Base-by-base conservation (phyloP, 2,113 vertebrate genomes). In the Melanotaenia duboulayi region DNA sequence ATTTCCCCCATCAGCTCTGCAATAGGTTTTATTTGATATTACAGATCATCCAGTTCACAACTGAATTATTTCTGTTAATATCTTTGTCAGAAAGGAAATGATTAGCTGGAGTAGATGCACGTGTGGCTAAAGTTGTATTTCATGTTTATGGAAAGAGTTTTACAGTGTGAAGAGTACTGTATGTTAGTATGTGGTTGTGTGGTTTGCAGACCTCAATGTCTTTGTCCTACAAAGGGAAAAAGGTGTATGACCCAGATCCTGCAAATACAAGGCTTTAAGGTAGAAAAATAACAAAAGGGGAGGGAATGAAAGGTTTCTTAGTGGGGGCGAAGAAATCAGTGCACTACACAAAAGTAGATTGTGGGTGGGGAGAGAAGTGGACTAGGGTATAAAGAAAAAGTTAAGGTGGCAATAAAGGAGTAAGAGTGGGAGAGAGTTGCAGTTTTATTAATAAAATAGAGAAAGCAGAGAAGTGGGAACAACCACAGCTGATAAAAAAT, bases 271-370 rank as follows among this genome's bases (percentile, higher is more conserved):
- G 49, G 37, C 67, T 5, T 5, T 7, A 35, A 35, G 8, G 70
- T 56, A 46, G 44, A 56, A 37, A 59, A 44, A 32, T 56, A 39
- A 74, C 39, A 68, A 68, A 57, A 61, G 11, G 64, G 52, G 35
- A 35, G 42, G 25, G 28, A 71, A 65, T 71, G n/a, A 60, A 54
- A 52, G 19, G 64, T 12, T n/a, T 57, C 71, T 65, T 14, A 51
- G 68, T 74, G 46, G 69, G 49, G 64, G n/a, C 71, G 56, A 50
- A 71, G 65, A 68, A 78, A 52, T 78, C 71, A 42, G 28, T 64
- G 56, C 1, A 12, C n/a, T 69, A 22, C 52, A 74, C 46, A 62
- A 72, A 76, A 76, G 67, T 75, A 24, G 42, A 65, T 68, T 65
- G 56, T 19, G 50, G 56, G 20, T 60, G 52, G 50, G 25, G 50